A percentile compares a stretch with the other conserved stretches of the same genome.
Conservation (phyloP, 2,888 invertebrate genomes). For the Drosophila neoperkinsi region DNA sequence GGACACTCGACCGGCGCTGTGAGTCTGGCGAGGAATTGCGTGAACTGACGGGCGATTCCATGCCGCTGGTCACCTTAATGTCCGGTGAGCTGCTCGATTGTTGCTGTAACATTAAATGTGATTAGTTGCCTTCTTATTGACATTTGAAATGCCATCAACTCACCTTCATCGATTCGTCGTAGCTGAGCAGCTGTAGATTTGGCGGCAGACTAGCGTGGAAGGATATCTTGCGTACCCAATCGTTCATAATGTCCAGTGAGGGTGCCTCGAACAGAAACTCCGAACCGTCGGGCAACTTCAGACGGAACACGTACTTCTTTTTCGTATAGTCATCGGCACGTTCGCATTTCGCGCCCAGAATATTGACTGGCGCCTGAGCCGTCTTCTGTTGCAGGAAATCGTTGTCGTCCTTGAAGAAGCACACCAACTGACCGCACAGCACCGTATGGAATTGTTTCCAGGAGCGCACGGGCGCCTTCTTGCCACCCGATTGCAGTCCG, state of each 20-base stretch:
- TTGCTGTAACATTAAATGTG: conserved; percentile 73
- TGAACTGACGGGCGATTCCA: conserved; percentile 87
- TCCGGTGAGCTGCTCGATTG: conserved; percentile 85
- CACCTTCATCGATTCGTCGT: conserved; percentile 89
- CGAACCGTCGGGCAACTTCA: conserved; percentile 94
- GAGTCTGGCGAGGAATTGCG: conserved; percentile 87
- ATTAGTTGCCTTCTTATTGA: background rate
- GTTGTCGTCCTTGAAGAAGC: conserved; percentile 98
- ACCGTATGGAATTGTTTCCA: conserved; percentile 98
- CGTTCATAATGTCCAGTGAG: conserved; percentile 90
- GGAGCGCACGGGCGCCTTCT: conserved; percentile 96
- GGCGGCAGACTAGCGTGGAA: conserved; percentile 97
- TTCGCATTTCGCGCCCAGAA: conserved; percentile 92
- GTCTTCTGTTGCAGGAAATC: conserved; percentile 96
- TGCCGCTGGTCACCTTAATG: conserved; percentile 83
- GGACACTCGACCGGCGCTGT: conserved; percentile 83
- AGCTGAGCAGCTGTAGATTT: conserved; percentile 93
- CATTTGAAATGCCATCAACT: background rate
- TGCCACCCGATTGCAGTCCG: conserved; percentile 96
- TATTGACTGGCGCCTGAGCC: conserved; percentile 93
- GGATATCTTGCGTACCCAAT: conserved; percentile 96
- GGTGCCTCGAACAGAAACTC: conserved; percentile 95
- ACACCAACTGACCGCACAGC: conserved; percentile 97
- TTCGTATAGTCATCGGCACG: conserved; percentile 98
- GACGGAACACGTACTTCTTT: conserved; percentile 96